These are phyloP conservation scores for Phthorimaea operculella DNA, from an alignment of 1,140 invertebrate species.

Conservation along the genomic window DNA sequence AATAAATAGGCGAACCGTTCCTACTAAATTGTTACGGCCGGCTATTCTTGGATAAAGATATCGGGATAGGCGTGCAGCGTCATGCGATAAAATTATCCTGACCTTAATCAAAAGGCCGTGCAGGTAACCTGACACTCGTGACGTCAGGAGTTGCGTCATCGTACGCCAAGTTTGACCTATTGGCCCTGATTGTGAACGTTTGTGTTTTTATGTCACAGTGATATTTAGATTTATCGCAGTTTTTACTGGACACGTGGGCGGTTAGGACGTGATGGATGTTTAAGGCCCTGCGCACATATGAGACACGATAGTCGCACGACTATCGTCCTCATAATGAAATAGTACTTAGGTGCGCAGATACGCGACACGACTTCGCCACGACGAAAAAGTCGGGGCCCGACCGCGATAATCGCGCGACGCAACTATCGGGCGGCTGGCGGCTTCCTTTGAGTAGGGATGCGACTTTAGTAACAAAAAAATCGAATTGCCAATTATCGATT, in stretches of 20 bases:
- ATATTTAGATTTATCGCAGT: neutral
- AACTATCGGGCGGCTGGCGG: too few species aligned
- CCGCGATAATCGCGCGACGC: too few species aligned
- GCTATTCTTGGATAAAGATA: conserved; percentile 15
- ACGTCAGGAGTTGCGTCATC: conserved; percentile 43
- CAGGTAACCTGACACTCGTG: conserved; percentile 53
- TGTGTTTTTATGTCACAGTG: conserved; percentile 1
- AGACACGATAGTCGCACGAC: too few species aligned
- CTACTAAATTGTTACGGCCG: conserved; percentile 1
- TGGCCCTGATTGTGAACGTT: conserved; percentile 10
- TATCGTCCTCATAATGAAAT: too few species aligned
- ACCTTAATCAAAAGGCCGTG: conserved; percentile 41
- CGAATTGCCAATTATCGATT: too few species aligned
- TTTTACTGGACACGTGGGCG: neutral
- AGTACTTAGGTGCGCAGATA: too few species aligned
- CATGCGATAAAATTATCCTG: conserved; percentile 59
- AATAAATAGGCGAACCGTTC: conserved; percentile 5
- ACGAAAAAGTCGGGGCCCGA: too few species aligned
- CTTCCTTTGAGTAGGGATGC: too few species aligned
- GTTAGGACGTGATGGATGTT: neutral
- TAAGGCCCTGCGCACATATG: too few species aligned
- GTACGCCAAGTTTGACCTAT: conserved; percentile 33
- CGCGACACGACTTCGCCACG: too few species aligned
- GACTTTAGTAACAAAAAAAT: too few species aligned
- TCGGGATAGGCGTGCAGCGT: conserved; percentile 33